Conservation (phyloP, 2,888 invertebrate species). For the Synergus japonicus region DNA sequence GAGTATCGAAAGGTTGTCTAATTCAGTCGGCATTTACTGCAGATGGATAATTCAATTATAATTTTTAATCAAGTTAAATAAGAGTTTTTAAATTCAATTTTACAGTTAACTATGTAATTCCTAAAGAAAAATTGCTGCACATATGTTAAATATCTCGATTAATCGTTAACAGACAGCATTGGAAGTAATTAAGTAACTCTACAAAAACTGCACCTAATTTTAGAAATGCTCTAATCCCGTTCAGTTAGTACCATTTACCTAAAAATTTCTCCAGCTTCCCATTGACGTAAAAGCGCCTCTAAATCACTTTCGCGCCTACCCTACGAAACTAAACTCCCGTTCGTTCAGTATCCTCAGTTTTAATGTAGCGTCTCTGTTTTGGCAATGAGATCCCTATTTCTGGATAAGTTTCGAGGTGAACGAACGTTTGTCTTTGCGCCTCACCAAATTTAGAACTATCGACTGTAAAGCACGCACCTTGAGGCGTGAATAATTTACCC, state of each 20-base stretch:
- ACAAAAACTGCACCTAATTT: background rate
- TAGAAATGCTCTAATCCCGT: background rate
- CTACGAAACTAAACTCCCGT: background rate
- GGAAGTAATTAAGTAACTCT: too few species aligned
- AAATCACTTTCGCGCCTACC: slow-evolving; percentile 16
- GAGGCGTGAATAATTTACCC: background rate
- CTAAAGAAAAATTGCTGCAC: too few species aligned
- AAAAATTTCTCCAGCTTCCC: background rate
- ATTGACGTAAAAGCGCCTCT: slow-evolving; percentile 8
- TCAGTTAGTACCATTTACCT: background rate
- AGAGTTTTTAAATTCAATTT: background rate
- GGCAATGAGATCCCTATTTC: slow-evolving; percentile 12
- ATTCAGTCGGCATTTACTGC: background rate
- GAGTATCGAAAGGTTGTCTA: background rate
- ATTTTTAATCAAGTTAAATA: background rate
- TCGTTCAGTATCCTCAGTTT: background rate
- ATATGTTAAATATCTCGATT: too few species aligned
- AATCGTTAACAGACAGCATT: too few species aligned
- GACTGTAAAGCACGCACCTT: slow-evolving; percentile 3
- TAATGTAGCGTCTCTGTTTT: slow-evolving; percentile 1
- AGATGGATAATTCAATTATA: background rate
- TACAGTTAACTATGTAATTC: too few species aligned
- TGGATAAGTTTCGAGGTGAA: slow-evolving; percentile 8
- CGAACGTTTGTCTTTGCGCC: background rate
- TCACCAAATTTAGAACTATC: background rate